Evolutionary conservation across 2,888 invertebrate species (phyloP), one percentile per base, ranked within the genome.

Genomic region (Aleiodes testaceus): DNA sequence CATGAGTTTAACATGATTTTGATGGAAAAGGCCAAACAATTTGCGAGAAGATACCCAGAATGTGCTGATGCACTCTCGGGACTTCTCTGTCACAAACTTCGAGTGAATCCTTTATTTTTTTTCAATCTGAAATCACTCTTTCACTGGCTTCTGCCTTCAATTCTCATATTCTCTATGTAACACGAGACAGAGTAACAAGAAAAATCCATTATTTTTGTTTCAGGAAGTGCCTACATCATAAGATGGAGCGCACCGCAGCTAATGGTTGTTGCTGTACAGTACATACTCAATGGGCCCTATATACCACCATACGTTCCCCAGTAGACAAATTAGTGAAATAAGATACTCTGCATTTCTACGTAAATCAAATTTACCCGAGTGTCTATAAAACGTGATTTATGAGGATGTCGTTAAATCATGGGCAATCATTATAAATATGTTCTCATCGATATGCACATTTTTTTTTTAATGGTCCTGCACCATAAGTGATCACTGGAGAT

Each of bases 161-260:
- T 20, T 18, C 6, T 52, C 52, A 12, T 20, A 18, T 26, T 26
- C 6, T 11, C 30, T 6, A 36, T 18, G 36, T 18, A 50, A 47
- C 20, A 66, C 45, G 44, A 63, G 11, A 70, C 47, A 44, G 44
- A 66, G 50, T 53, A 66, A 52, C 26, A 44, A 49, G 55, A 67
- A 55, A 83, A 84, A 82, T 82, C 79, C 79, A 77, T 79, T 78
- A 72, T 83, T 82, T 83, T 77, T 84, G 81, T 84, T 81, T 72
- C 82, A 86, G 86, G 85, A 74, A 85, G 85, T 77, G 84, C 85
- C 75, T 86, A 85, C 78, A 85, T 86, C 79, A 85, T 86, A 80
- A 84, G 85, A 77, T 86, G 86, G 86, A 85, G 84, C 75, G 85
- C 87, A 63, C 86, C 87, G 12, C 87, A 87, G 78, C 78, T 87